These are phyloP conservation scores for Drosophila merina DNA, from an alignment of 2,888 invertebrate species.

Conservation along the genomic window DNA sequence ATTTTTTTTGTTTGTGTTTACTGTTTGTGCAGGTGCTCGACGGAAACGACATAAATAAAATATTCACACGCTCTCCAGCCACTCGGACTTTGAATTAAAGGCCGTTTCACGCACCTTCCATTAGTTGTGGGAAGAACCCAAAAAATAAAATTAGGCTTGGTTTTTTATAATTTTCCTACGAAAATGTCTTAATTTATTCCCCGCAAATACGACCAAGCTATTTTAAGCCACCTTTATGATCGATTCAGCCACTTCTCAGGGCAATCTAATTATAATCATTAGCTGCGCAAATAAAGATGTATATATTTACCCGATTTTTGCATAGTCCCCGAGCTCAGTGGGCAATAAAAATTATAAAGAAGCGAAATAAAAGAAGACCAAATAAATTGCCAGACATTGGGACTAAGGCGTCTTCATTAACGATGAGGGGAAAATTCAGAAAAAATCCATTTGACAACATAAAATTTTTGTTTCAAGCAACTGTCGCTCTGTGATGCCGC, in stretches of 20 bases:
- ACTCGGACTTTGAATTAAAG: constrained; percentile 28
- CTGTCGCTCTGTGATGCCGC: constrained; percentile 43
- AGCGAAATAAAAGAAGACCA: constrained; percentile 17
- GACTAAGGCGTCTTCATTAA: constrained; percentile 60
- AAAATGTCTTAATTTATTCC: not conserved
- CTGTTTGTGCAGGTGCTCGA: constrained; percentile 57
- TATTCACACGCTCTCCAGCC: constrained; percentile 61
- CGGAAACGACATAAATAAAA: constrained; percentile 47
- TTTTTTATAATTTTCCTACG: too few species aligned
- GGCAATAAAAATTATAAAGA: constrained; percentile 60
- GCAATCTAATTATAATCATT: constrained; percentile 71
- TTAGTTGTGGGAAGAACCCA: not conserved
- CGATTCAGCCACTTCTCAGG: constrained; percentile 28
- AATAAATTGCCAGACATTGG: constrained; percentile 29
- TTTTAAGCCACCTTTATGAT: not conserved
- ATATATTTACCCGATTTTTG: constrained; percentile 31
- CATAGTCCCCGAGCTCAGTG: constrained; percentile 26
- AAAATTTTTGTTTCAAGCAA: constrained; percentile 63
- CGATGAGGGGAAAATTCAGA: constrained; percentile 31
- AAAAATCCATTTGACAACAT: constrained; percentile 69
- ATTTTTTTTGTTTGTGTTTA: constrained; percentile 4
- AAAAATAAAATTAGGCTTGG: not conserved
- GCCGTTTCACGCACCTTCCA: constrained; percentile 48
- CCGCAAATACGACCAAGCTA: not conserved
- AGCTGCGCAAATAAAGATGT: constrained; percentile 46